phyloP scores from a whole-genome alignment of 1,140 invertebrate species.

The Eriocheir sinensis region DNA sequence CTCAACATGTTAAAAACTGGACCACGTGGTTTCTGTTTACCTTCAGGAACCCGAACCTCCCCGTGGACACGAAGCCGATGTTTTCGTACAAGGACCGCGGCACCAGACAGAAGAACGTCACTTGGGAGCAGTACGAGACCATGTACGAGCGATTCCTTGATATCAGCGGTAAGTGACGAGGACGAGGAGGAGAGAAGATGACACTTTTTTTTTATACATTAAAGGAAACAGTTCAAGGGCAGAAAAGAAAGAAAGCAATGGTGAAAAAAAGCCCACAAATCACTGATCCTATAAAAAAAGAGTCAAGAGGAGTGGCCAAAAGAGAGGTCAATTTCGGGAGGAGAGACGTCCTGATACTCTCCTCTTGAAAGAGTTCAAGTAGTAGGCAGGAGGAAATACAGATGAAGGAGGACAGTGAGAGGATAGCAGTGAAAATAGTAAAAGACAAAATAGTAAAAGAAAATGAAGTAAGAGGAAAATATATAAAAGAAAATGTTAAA shows the following conservation, averaged over 20 bases:
- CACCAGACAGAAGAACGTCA: constrained; percentile 76
- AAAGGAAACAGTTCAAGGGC: too few relatives aligned
- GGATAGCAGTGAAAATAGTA: not conserved
- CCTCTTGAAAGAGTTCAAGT: too few relatives aligned
- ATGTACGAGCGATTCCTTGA: constrained; percentile 82
- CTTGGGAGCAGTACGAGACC: constrained; percentile 82
- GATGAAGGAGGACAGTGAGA: not conserved
- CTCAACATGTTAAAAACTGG: too few relatives aligned
- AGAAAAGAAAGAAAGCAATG: too few relatives aligned
- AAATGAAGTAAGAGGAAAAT: not conserved
- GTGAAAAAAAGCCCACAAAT: too few relatives aligned
- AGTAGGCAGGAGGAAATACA: too few relatives aligned
- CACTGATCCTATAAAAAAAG: too few relatives aligned
- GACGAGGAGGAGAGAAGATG: not conserved
- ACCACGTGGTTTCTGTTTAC: too few relatives aligned
- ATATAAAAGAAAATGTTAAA: not conserved
- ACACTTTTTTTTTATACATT: too few relatives aligned
- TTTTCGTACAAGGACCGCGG: constrained; percentile 73
- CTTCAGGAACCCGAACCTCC: constrained; percentile 74
- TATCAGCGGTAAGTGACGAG: constrained; percentile 81
- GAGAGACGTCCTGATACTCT: too few relatives aligned
- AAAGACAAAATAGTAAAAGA: not conserved
- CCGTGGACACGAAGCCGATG: constrained; percentile 80
- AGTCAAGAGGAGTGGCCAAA: too few relatives aligned
- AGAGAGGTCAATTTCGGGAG: too few relatives aligned